Evolutionary conservation across 2,113 vertebrate species (phyloP).

Genomic region (Sterrhoptilus dennistouni): DNA sequence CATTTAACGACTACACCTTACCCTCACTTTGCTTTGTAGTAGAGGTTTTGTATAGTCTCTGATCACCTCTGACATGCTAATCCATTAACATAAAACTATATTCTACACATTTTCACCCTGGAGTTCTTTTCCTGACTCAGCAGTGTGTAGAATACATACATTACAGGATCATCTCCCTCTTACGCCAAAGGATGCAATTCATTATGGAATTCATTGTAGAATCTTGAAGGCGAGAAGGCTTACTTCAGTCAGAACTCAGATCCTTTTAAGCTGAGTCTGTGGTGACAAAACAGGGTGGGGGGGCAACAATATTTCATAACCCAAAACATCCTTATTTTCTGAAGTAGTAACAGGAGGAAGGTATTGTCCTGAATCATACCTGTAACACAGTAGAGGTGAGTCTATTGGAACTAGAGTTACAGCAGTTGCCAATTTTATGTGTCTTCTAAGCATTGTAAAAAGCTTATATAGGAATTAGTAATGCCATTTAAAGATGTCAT

Average conservation of each 20-base stretch:
- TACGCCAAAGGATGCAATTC: neutral
- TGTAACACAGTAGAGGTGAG: neutral
- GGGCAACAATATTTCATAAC: neutral
- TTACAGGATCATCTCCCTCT: neutral
- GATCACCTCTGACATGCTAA: neutral
- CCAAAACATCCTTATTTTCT: neutral
- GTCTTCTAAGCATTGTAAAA: neutral
- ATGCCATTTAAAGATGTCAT: neutral
- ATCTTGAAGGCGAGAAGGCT: neutral
- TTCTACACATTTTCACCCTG: neutral
- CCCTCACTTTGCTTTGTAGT: neutral
- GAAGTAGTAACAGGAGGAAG: neutral
- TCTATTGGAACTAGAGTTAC: neutral
- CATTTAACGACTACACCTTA: neutral
- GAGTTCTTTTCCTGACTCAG: neutral
- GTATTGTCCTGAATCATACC: neutral
- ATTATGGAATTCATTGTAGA: neutral
- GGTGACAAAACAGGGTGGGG: neutral
- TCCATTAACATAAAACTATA: neutral
- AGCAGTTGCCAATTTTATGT: neutral
- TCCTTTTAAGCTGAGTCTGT: neutral
- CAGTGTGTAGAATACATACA: neutral
- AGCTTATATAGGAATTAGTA: neutral
- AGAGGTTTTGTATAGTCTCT: neutral
- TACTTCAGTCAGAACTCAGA: neutral